A percentile compares a stretch with the other conserved stretches of the same genome.
These are phyloP conservation scores for Chesias legatella DNA, from an alignment of 2,888 invertebrate genomes.

Conservation along the genomic window DNA sequence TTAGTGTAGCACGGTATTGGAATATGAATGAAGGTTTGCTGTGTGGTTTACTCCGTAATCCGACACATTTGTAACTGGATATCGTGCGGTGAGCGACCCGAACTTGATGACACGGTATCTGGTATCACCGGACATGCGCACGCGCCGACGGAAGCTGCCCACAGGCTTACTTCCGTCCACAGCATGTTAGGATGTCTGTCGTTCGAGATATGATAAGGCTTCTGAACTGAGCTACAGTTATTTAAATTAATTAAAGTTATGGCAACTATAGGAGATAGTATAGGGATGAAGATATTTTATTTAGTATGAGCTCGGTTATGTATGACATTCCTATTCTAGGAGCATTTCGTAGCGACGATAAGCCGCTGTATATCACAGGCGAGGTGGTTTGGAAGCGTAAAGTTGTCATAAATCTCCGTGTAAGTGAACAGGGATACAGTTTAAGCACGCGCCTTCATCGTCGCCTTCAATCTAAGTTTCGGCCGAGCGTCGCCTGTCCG, in stretches of 20 bases:
- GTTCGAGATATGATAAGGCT: conserved; percentile 62
- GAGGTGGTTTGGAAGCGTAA: conserved; percentile 38
- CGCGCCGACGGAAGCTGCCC: conserved; percentile 68
- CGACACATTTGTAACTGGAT: conserved; percentile 47
- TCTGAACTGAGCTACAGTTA: conserved; percentile 37
- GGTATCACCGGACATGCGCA: conserved; percentile 55
- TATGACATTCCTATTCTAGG: neutral
- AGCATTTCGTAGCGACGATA: conserved; percentile 25
- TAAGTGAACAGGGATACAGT: conserved; percentile 65
- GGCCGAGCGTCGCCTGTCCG: conserved; percentile 60
- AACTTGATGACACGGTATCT: conserved; percentile 34
- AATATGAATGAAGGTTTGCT: conserved; percentile 26
- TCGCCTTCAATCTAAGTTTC: conserved; percentile 77
- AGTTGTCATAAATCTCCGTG: conserved; percentile 68
- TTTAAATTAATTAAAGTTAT: conserved; percentile 3
- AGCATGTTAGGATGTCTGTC: conserved; percentile 41
- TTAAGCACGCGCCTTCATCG: conserved; percentile 73
- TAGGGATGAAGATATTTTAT: no score
- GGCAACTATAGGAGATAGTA: neutral
- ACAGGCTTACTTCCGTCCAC: conserved; percentile 52
- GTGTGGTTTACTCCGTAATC: conserved; percentile 34
- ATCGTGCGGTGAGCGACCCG: conserved; percentile 37
- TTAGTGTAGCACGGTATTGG: no score
- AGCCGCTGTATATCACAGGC: conserved; percentile 30
- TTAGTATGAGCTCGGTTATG: no score